Conservation (phyloP, 2,888 invertebrate species). For the Andrena marginata region DNA sequence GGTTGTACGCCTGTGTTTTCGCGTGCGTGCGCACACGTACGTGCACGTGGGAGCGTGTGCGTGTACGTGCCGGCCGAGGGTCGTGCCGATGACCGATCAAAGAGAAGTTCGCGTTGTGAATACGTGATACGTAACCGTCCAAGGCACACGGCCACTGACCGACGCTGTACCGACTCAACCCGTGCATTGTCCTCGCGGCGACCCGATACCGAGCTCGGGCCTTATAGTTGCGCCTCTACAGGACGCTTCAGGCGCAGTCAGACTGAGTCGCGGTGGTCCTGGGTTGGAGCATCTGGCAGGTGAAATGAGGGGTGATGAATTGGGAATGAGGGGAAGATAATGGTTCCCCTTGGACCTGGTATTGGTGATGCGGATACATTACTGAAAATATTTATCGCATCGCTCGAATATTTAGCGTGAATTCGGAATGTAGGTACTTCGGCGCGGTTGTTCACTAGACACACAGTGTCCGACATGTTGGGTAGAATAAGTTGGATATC, state of each 20-base stretch:
- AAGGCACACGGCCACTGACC: conserved; percentile 81
- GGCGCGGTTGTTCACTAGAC: too few relatives aligned
- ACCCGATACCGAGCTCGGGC: conserved; percentile 48
- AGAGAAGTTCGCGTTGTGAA: conserved; percentile 81
- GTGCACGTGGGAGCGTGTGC: neutral
- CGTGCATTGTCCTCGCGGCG: conserved; percentile 76
- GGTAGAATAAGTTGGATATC: too few relatives aligned
- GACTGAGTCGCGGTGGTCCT: too few relatives aligned
- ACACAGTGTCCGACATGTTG: too few relatives aligned
- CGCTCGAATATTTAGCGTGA: too few relatives aligned
- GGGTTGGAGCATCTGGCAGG: too few relatives aligned
- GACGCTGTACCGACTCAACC: conserved; percentile 68
- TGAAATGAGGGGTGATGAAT: too few relatives aligned
- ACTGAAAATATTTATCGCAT: too few relatives aligned
- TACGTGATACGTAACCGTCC: conserved; percentile 83
- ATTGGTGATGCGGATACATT: too few relatives aligned
- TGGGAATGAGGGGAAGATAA: too few relatives aligned
- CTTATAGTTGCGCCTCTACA: neutral
- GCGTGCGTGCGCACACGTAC: conserved; percentile 12
- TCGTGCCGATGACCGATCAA: conserved; percentile 84
- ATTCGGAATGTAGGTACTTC: too few relatives aligned
- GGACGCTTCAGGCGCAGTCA: neutral
- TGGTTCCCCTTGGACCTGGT: too few relatives aligned
- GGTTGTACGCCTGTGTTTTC: neutral
- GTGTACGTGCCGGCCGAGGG: conserved; percentile 71